A percentile compares a stretch with the other conserved stretches of the same genome.
These are phyloP conservation scores for Hesperia comma DNA, from an alignment of 2,888 invertebrate genomes.

Conservation along the genomic window DNA sequence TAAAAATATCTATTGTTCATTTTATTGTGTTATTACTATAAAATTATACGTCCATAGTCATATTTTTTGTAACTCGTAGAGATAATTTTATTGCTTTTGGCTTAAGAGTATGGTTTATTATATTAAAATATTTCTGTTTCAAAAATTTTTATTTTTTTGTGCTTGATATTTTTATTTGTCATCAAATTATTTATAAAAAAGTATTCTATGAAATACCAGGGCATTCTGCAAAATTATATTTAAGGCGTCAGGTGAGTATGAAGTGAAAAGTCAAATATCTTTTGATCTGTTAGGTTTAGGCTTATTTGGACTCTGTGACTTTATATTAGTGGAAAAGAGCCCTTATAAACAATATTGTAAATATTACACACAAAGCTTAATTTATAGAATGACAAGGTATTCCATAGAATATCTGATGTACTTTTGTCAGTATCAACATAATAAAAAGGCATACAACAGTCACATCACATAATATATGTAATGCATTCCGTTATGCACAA, in stretches of 20 bases:
- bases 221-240: not conserved
- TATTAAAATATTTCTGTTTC: too few species aligned
- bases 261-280: not conserved
- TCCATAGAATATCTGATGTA: not conserved
- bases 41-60: too few species aligned
- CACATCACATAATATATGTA: not conserved
- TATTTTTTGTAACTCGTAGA: too few species aligned
- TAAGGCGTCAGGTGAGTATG: not conserved
- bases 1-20: too few species aligned
- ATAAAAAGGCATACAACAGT: too few species aligned
- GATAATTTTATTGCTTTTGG: too few species aligned
- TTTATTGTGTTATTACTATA: too few species aligned
- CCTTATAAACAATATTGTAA: not conserved
- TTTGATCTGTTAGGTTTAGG: constrained; percentile 1
- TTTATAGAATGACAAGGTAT: not conserved
- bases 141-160: too few species aligned
- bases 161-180: too few species aligned
- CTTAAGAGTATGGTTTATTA: too few species aligned
- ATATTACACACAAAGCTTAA: not conserved
- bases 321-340: too few species aligned
- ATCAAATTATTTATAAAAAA: not conserved
- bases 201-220: constrained; percentile 1
- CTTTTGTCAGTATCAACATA: too few species aligned
- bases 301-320: not conserved
- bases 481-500: constrained; percentile 3